A percentile compares a stretch with the other conserved stretches of the same genome.
These are phyloP conservation scores for Austrolebias charrua DNA, from an alignment of 2,797 vertebrate species.

Conservation along the genomic window DNA sequence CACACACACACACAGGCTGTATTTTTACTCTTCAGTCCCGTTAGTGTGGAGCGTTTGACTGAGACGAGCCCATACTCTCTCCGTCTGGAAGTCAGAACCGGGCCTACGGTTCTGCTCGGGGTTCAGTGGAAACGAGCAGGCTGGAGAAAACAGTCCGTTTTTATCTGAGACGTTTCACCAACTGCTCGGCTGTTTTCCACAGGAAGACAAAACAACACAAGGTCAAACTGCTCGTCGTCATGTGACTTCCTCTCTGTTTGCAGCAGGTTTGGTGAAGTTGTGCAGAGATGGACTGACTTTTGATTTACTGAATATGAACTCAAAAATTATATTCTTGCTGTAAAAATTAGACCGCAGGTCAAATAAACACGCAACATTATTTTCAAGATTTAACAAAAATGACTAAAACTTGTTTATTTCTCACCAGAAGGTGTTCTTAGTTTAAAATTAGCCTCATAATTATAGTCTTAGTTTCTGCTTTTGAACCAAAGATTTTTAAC, in stretches of 20 bases:
- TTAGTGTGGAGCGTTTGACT: constrained; percentile 43
- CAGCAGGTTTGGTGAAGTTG: too few relatives aligned
- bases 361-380: too few relatives aligned
- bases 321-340: too few relatives aligned
- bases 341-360: too few relatives aligned
- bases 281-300: neutral
- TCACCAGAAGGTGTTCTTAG: too few relatives aligned
- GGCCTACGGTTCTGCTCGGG: constrained; percentile 7
- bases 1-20: constrained; percentile 19
- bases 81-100: neutral
- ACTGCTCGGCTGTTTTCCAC: neutral
- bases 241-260: neutral
- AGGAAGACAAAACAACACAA: constrained; percentile 30
- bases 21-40: constrained; percentile 33
- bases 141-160: neutral
- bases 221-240: constrained; percentile 16
- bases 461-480: too few relatives aligned
- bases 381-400: too few relatives aligned
- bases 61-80: constrained; percentile 29
- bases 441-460: too few relatives aligned
- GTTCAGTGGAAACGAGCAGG: neutral
- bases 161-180: constrained; percentile 5
- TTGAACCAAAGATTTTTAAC: too few relatives aligned
- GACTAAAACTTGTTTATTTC: too few relatives aligned
- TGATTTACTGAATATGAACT: neutral